A percentile compares a stretch with the other conserved stretches of the same genome.
Conservation (phyloP, 2,888 invertebrate species). For the Elysia crispata region DNA sequence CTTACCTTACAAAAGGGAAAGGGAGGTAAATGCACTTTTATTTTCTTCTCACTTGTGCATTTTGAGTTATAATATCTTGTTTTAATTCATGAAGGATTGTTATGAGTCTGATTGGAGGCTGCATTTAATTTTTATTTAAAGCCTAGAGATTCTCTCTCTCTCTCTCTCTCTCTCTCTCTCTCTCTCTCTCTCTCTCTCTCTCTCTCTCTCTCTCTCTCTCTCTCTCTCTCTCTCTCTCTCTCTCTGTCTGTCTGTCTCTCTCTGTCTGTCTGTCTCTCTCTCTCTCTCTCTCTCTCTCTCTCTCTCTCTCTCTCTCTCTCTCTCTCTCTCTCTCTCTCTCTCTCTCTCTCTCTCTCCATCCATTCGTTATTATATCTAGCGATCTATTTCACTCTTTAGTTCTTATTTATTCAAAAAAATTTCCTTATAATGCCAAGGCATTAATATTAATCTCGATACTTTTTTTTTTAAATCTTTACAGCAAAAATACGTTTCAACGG, state of each 20-base stretch:
- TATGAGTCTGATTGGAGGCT: not conserved
- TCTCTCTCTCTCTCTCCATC: constrained; percentile 27
- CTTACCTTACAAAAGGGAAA: too few relatives aligned
- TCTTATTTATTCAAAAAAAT: not conserved
- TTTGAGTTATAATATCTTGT: too few relatives aligned
- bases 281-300: not conserved
- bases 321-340: constrained; percentile 15
- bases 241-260: not conserved
- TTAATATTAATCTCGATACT: not conserved
- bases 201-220: constrained; percentile 27
- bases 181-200: constrained; percentile 17
- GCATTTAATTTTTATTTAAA: constrained; percentile 4
- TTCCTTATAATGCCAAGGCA: not conserved
- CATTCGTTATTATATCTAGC: too few relatives aligned
- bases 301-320: constrained; percentile 9
- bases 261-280: not conserved
- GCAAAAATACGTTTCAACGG: too few relatives aligned
- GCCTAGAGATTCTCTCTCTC: not conserved
- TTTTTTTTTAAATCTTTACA: too few relatives aligned
- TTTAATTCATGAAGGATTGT: not conserved
- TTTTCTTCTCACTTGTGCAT: too few relatives aligned
- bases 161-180: constrained; percentile 23
- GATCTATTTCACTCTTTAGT: not conserved
- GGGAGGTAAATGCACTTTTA: too few relatives aligned
- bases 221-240: constrained; percentile 17